Evolutionary conservation across 2,797 vertebrate genomes (phyloP).

Genomic region (Sebastes cheni): DNA sequence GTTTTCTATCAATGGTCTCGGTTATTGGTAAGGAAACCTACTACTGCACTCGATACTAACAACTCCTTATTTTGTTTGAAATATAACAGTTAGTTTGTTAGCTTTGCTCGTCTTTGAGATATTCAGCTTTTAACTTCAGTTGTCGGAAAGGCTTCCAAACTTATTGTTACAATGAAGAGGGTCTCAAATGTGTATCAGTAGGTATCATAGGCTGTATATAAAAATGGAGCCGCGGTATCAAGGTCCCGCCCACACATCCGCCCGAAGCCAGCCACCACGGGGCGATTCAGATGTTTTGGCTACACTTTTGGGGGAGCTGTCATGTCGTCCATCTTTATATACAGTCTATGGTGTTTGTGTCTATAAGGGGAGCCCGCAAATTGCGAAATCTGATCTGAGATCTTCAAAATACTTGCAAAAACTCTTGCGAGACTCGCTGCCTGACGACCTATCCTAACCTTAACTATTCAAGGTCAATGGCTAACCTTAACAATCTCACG

Average conservation of each 20-base stretch:
- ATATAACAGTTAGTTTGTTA: neutral
- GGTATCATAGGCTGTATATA: too few species aligned
- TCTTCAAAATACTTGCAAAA: neutral
- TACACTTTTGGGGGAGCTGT: neutral
- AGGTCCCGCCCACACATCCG: too few species aligned
- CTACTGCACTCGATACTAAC: neutral
- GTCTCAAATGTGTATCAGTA: neutral
- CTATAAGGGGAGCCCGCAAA: neutral
- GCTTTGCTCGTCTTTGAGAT: neutral
- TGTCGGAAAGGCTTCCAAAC: neutral
- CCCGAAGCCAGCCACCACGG: too few species aligned
- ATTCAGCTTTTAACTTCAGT: neutral
- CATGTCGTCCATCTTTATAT: neutral
- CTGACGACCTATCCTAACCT: too few species aligned
- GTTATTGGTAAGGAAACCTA: neutral
- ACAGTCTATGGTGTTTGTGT: neutral
- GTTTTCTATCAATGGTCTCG: neutral
- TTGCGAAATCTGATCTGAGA: neutral
- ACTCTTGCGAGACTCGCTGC: too few species aligned
- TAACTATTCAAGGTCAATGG: too few species aligned
- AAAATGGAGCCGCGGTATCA: too few species aligned
- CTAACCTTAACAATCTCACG: too few species aligned
- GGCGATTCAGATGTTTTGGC: too few species aligned
- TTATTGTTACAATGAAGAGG: neutral
- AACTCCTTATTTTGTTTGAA: neutral